Conservation (phyloP, 2,888 invertebrate genomes). For the Emmelina monodactyla region DNA sequence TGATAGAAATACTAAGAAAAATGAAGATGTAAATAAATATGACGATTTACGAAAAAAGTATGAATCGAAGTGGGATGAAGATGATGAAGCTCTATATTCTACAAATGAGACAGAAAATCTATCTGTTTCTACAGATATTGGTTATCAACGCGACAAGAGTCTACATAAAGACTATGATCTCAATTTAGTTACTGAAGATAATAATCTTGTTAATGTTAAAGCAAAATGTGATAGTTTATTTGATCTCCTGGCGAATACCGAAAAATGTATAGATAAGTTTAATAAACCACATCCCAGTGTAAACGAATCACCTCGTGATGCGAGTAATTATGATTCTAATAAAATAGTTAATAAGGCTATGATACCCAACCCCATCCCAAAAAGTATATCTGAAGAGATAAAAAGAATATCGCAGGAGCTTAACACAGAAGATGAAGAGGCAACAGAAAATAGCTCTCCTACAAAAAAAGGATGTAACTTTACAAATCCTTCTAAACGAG, state of each 20-base stretch:
- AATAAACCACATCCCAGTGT: no score
- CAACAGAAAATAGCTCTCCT: not conserved
- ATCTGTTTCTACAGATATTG: not conserved
- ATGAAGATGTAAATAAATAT: slow-evolving; percentile 28
- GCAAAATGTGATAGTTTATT: slow-evolving; percentile 35
- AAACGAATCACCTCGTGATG: no score
- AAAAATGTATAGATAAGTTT: not conserved
- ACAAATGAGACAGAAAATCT: not conserved
- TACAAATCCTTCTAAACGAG: slow-evolving; percentile 35
- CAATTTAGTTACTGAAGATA: not conserved
- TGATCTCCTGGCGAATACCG: slow-evolving; percentile 22
- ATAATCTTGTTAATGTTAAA: slow-evolving; percentile 18
- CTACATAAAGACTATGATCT: not conserved
- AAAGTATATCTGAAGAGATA: no score
- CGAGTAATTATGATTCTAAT: no score
- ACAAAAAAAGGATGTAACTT: slow-evolving; percentile 14
- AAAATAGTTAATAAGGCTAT: not conserved
- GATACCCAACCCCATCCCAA: not conserved
- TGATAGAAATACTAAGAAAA: slow-evolving; percentile 24
- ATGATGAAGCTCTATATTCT: slow-evolving; percentile 56
- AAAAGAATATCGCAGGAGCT: no score
- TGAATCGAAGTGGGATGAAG: slow-evolving; percentile 50
- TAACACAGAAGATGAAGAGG: not conserved
- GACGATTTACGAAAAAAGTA: slow-evolving; percentile 29
- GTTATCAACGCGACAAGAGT: not conserved